Conservation (phyloP, 2,797 vertebrate genomes). For the Sebastes paucispinis region DNA sequence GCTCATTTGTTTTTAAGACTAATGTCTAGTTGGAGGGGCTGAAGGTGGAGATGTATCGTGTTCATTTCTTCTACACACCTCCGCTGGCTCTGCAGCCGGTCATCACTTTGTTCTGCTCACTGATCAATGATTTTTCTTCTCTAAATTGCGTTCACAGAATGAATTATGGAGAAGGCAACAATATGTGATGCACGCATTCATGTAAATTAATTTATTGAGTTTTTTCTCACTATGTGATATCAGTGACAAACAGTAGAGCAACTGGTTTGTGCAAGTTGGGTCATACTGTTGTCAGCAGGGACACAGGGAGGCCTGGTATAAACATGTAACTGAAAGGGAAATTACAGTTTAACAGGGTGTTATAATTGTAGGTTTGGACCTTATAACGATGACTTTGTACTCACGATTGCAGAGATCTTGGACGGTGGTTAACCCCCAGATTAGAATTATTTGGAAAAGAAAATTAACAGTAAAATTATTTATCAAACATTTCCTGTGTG, state of each 20-base stretch:
- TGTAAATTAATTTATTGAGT: not conserved
- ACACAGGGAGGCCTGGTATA: not conserved
- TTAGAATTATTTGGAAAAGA: not conserved
- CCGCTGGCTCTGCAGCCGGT: constrained; percentile 1
- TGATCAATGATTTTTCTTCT: not conserved
- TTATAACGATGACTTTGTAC: not conserved
- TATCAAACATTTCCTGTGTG: not conserved
- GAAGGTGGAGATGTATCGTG: constrained; percentile 11
- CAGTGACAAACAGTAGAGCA: not conserved
- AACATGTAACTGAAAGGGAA: not conserved
- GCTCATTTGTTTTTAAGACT: constrained; percentile 48
- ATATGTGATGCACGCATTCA: not conserved
- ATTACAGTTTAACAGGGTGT: not conserved
- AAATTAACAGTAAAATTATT: not conserved
- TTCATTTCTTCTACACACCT: constrained; percentile 2
- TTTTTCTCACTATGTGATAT: not conserved
- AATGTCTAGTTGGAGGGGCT: constrained; percentile 15
- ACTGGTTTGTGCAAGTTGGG: not conserved
- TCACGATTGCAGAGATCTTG: not conserved
- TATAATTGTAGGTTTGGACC: not conserved
- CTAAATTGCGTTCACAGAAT: constrained; percentile 7
- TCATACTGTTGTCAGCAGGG: not conserved
- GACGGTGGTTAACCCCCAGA: not conserved
- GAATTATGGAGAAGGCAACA: not conserved
- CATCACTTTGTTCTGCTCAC: not conserved